phyloP scores from a whole-genome alignment of 2,888 invertebrate genomes.

The Drosophila setosimentum region DNA sequence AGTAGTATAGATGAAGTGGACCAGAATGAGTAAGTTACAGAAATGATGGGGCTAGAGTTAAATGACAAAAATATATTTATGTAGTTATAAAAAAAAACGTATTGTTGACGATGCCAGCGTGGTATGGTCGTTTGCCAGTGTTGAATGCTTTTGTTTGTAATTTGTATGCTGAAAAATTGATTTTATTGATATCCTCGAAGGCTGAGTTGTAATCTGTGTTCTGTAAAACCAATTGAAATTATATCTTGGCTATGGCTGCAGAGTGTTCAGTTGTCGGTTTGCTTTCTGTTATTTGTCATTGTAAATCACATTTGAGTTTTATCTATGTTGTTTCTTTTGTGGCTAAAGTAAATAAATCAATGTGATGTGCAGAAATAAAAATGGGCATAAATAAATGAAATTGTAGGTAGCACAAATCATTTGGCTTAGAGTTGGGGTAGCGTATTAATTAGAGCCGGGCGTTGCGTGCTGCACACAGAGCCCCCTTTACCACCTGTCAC shows the following conservation, averaged over 20 bases:
- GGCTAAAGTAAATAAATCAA: slow-evolving; percentile 44
- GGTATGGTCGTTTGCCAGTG: no score
- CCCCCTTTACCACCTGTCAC: slow-evolving; percentile 61
- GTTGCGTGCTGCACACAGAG: slow-evolving; percentile 53
- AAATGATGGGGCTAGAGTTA: no score
- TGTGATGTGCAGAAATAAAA: slow-evolving; percentile 42
- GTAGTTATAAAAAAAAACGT: no score
- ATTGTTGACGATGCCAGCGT: no score
- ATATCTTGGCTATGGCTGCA: neutral
- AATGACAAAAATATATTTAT: no score
- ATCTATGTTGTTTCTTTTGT: neutral
- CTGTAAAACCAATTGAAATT: neutral
- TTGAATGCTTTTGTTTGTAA: no score
- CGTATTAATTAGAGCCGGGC: slow-evolving; percentile 50
- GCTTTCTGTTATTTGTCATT: neutral
- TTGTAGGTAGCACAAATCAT: slow-evolving; percentile 50
- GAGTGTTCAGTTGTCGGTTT: neutral
- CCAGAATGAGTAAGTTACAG: no score
- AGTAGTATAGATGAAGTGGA: no score
- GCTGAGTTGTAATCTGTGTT: neutral
- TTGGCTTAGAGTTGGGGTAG: slow-evolving; percentile 9
- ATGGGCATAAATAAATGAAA: slow-evolving; percentile 44
- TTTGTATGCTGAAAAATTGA: neutral
- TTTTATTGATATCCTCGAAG: neutral
- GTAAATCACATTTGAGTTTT: slow-evolving; percentile 2